Conservation (phyloP, 2,113 vertebrate genomes). For the Lepisosteus oculatus region DNA sequence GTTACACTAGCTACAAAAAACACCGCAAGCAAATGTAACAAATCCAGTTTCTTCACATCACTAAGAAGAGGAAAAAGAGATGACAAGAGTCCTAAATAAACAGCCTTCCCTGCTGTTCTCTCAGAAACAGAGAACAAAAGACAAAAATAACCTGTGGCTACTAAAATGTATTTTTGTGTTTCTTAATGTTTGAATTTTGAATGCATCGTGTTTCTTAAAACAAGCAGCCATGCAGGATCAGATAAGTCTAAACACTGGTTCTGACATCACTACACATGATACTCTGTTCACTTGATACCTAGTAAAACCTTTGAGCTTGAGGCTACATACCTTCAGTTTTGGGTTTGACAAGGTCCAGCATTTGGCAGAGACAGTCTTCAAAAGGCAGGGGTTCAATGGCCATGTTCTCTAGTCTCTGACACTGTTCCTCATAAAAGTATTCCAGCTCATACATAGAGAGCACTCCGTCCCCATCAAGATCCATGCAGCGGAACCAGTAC, state of each 20-base stretch:
- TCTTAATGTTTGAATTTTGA: too few relatives aligned
- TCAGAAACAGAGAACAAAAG: too few relatives aligned
- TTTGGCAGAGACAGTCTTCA: conserved; percentile 92
- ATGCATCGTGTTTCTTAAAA: too few relatives aligned
- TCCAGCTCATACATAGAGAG: conserved; percentile 92
- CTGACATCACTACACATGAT: too few relatives aligned
- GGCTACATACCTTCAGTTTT: conserved; percentile 69
- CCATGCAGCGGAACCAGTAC: conserved; percentile 99
- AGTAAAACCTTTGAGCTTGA: neutral
- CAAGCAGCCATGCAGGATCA: too few relatives aligned
- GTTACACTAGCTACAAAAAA: too few relatives aligned
- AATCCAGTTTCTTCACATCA: neutral
- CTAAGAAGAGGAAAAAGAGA: too few relatives aligned
- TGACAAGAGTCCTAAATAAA: too few relatives aligned
- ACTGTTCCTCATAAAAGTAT: conserved; percentile 93
- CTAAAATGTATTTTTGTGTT: too few relatives aligned
- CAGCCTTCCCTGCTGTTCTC: too few relatives aligned
- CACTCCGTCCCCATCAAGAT: conserved; percentile 88
- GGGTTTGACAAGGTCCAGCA: conserved; percentile 90
- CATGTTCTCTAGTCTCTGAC: conserved; percentile 83
- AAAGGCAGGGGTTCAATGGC: conserved; percentile 90
- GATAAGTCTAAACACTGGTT: too few relatives aligned
- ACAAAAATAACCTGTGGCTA: neutral
- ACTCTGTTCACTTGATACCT: too few relatives aligned
- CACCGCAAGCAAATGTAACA: neutral